These are phyloP conservation scores for Kryptopterus vitreolus DNA, from an alignment of 2,797 vertebrate species.

Conservation along the genomic window DNA sequence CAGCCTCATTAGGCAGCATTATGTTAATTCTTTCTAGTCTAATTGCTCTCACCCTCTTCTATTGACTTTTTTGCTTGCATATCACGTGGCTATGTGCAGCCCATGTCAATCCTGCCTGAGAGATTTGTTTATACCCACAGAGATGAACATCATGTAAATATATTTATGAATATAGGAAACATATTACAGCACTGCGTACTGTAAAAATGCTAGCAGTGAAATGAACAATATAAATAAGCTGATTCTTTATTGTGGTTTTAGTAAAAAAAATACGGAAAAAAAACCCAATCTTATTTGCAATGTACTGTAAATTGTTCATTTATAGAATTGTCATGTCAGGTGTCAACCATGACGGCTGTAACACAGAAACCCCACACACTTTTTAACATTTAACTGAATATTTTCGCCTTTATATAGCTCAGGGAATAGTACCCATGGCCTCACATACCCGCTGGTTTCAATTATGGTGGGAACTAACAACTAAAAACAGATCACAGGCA, in stretches of 20 bases:
- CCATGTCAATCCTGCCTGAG: slow-evolving; percentile 3
- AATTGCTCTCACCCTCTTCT: slow-evolving; percentile 21
- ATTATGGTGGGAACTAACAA: slow-evolving; percentile 53
- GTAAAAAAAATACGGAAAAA: slow-evolving; percentile 23
- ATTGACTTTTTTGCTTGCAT: slow-evolving; percentile 18
- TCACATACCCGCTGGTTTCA: slow-evolving; percentile 48
- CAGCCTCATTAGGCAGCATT: background rate
- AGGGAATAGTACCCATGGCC: slow-evolving; percentile 56
- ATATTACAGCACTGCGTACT: slow-evolving; percentile 25
- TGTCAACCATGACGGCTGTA: slow-evolving; percentile 50
- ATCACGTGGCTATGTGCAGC: background rate
- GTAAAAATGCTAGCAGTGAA: slow-evolving; percentile 25
- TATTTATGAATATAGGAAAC: slow-evolving; percentile 26
- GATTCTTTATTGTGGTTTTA: background rate
- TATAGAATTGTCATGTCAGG: slow-evolving; percentile 44
- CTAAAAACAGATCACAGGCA: slow-evolving; percentile 62
- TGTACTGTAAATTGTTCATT: slow-evolving; percentile 58
- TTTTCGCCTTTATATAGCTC: slow-evolving; percentile 60
- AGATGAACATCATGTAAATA: slow-evolving; percentile 35
- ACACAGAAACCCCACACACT: slow-evolving; percentile 54
- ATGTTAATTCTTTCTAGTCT: slow-evolving; percentile 33
- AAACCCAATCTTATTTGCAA: slow-evolving; percentile 18
- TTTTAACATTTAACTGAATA: slow-evolving; percentile 56
- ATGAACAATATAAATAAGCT: slow-evolving; percentile 26
- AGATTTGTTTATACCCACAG: slow-evolving; percentile 26